Conservation (phyloP, 2,797 vertebrate species). For the Coendou prehensilis region DNA sequence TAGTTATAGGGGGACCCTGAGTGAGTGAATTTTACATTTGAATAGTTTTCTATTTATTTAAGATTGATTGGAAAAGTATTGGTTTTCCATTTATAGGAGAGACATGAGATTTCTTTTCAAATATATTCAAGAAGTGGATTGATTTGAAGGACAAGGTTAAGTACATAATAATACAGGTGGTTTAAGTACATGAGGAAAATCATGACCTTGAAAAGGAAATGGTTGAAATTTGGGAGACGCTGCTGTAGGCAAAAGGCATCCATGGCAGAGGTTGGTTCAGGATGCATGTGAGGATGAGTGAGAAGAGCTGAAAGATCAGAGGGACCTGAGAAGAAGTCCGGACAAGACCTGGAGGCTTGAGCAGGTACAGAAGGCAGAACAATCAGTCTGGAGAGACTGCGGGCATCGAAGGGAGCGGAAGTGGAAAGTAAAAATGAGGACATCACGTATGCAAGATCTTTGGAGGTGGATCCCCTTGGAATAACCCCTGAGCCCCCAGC, state of each 20-base stretch:
- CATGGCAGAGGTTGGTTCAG: not conserved
- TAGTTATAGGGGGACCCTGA: not conserved
- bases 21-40: not conserved
- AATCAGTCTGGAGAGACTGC: not conserved
- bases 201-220: not conserved
- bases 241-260: not conserved
- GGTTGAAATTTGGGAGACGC: not conserved
- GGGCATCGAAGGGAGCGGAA: not conserved
- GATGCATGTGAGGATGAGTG: not conserved
- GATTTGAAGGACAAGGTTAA: conserved; percentile 34
- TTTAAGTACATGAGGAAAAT: not conserved
- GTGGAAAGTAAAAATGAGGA: not conserved
- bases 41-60: not conserved
- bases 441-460: not conserved
- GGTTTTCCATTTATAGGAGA: not conserved
- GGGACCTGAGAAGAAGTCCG: not conserved
- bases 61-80: not conserved
- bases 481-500: not conserved
- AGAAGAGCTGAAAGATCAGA: not conserved
- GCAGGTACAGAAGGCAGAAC: not conserved
- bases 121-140: not conserved
- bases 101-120: not conserved
- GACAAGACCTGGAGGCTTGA: not conserved
- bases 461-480: not conserved
- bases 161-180: not conserved